These are phyloP conservation scores for Ibycter americanus DNA, from an alignment of 2,797 vertebrate species.

Conservation along the genomic window DNA sequence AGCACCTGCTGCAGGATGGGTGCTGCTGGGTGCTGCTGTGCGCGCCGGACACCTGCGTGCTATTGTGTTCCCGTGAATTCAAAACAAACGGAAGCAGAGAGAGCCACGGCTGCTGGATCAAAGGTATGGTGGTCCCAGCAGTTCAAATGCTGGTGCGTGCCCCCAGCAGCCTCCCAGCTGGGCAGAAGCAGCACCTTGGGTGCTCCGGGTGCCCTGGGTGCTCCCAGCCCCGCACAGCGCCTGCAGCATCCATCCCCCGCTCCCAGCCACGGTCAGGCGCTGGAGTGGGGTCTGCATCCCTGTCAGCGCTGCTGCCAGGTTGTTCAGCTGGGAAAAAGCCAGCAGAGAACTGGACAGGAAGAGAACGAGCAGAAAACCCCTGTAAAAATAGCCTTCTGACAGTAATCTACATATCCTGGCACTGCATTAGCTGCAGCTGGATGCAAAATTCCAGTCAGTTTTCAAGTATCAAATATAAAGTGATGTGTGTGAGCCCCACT, in stretches of 20 bases:
- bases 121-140: not conserved
- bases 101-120: no score
- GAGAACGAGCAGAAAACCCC: not conserved
- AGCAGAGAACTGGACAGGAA: not conserved
- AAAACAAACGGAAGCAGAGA: not conserved
- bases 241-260: not conserved
- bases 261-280: fast-evolving
- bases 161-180: not conserved
- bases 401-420: not conserved
- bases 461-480: not conserved
- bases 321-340: not conserved
- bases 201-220: not conserved
- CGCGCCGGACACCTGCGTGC: not conserved
- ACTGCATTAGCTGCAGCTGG: not conserved
- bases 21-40: not conserved
- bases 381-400: not conserved
- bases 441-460: not conserved
- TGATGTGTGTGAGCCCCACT: not conserved
- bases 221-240: not conserved
- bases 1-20: not conserved
- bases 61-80: not conserved
- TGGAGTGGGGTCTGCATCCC: not conserved
- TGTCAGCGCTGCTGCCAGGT: not conserved
- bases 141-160: fast-evolving
- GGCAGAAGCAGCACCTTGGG: not conserved